These are phyloP conservation scores for Heliocidaris tuberculata DNA, from an alignment of 35 echinoderm and acorn worm species.

Conservation along the genomic window DNA sequence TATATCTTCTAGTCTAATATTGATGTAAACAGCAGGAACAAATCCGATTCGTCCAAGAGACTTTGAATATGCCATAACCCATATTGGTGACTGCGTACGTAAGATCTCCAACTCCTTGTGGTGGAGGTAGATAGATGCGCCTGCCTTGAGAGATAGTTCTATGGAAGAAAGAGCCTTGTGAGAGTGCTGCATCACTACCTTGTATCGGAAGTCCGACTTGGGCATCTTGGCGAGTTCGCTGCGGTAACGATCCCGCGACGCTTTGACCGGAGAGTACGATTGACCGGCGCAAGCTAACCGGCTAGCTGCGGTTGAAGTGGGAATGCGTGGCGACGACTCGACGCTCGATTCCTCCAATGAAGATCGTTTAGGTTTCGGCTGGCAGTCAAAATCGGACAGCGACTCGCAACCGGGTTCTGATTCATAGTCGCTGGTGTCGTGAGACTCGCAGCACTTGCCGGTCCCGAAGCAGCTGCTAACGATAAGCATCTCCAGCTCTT, in stretches of 20 bases:
- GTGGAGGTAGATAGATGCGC: conserved; percentile 14
- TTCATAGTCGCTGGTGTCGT: conserved; percentile 40
- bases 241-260: conserved; percentile 16
- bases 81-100: background rate
- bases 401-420: conserved; percentile 5
- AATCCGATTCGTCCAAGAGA: background rate
- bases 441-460: background rate
- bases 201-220: conserved; percentile 22
- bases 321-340: background rate
- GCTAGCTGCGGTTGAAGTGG: background rate
- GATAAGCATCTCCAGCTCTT: conserved; percentile 35
- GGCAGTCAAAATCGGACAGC: conserved; percentile 14
- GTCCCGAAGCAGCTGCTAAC: conserved; percentile 37
- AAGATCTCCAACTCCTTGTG: conserved; percentile 8
- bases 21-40: conserved; percentile 32
- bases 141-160: background rate
- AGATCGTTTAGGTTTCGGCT: background rate
- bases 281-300: background rate
- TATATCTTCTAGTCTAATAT: conserved; percentile 33
- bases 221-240: conserved; percentile 37
- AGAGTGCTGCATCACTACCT: conserved; percentile 26
- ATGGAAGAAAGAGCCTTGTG: conserved; percentile 38
- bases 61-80: conserved; percentile 42
- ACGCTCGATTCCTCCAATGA: background rate
- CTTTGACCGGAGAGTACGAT: conserved; percentile 37